A percentile compares a stretch with the other conserved stretches of the same genome.
These are phyloP conservation scores for Oscheius sp. DNA, from an alignment of 2,888 invertebrate species.

Conservation along the genomic window DNA sequence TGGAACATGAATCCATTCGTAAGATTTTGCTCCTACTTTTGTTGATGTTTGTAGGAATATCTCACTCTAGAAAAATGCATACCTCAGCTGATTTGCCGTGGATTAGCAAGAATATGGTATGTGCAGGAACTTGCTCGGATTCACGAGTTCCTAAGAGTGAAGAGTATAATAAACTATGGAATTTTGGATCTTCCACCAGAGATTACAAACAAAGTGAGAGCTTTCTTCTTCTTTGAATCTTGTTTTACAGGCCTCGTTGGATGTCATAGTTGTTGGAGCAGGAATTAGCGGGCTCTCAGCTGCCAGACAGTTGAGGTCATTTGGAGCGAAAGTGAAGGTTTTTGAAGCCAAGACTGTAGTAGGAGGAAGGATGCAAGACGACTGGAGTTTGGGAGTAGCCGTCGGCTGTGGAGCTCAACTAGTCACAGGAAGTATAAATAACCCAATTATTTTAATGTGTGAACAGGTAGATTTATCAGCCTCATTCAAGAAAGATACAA, in stretches of 20 bases:
- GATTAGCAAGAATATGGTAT: constrained; percentile 58
- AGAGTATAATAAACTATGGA: constrained; percentile 58
- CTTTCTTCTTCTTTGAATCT: no score
- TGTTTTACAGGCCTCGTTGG: constrained; percentile 21
- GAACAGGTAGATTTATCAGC: constrained; percentile 70
- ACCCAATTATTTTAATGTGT: constrained; percentile 73
- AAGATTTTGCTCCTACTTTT: constrained; percentile 25
- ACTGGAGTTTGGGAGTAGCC: constrained; percentile 62
- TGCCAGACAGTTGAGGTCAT: constrained; percentile 72
- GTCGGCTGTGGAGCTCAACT: constrained; percentile 73
- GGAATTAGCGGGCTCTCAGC: constrained; percentile 73
- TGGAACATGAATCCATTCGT: constrained; percentile 72
- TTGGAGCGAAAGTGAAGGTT: constrained; percentile 72
- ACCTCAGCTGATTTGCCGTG: constrained; percentile 55
- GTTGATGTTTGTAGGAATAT: constrained; percentile 48
- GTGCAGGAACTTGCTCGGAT: constrained; percentile 42
- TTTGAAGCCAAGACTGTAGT: constrained; percentile 72
- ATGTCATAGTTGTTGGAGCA: constrained; percentile 73
- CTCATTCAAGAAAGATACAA: neutral
- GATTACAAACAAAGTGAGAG: neutral
- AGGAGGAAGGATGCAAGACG: constrained; percentile 72
- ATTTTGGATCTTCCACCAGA: constrained; percentile 40
- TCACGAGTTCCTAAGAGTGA: constrained; percentile 46
- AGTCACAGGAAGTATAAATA: constrained; percentile 73
- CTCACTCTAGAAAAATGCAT: constrained; percentile 40